Evolutionary conservation across 2,888 invertebrate species (phyloP), one percentile per base, ranked within the genome.

Genomic region (Cybosia mesomella): DNA sequence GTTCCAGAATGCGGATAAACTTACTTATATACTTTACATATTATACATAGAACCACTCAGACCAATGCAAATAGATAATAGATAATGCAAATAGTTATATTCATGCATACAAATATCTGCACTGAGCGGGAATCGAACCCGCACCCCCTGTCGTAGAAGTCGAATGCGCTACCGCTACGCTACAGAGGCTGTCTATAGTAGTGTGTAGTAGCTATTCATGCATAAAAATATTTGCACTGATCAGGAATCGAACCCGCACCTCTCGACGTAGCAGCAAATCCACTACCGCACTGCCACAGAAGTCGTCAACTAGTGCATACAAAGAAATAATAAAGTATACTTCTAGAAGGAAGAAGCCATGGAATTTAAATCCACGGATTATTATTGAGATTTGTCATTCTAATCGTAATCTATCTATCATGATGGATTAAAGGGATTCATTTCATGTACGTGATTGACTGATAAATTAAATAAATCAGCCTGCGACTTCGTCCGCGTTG

Each of bases 401-500:
- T 43, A 65, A 58, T 65, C 21, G 18, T 62, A 49, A 36, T 28
- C 39, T 62, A 28, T 49, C 18, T 24, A 62, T 62, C 58, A 24
- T 57, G 22, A 57, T 57, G 36, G 64, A 60, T 60, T 60, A 60
- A 10, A 18, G 43, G 43, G 24, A 22, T 58, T 57, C 28, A 21
- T 43, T 57, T 39, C 7, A 58, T 24, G 39, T 28, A 18, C 21
- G 58, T 64, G 43, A 61, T 61, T 61, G 32, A 49, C 7, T 49
- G 61, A 49, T 61, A 61, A 49, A 9, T 24, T 28, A 7, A 55
- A 24, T 24, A 15, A 24, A 24, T 13, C 7, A 24, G 24, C 13
- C 5, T 55, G 15, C 18, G 24, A 28, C 2, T 9, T 8, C 3
- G 2, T 18, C 49, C n/a, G n/a, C n/a, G 49, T 49, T 8, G 1